A percentile compares a stretch with the other conserved stretches of the same genome.
Conservation (phyloP, 2,113 vertebrate genomes). For the Galeopterus variegatus region DNA sequence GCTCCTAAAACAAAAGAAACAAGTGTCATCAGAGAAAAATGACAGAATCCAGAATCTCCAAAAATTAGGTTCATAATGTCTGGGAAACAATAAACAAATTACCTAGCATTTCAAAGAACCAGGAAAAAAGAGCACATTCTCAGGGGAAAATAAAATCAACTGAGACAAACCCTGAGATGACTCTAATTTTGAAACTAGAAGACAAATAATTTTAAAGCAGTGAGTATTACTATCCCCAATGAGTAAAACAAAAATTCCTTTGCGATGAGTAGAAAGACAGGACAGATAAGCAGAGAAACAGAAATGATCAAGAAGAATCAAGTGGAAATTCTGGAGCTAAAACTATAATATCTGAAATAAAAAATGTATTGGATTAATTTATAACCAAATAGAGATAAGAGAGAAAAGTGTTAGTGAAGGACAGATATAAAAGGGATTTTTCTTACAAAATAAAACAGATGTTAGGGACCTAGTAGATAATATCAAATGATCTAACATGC, state of each 20-base stretch:
- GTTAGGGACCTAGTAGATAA: not conserved
- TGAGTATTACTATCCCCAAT: not conserved
- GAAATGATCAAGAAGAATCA: not conserved
- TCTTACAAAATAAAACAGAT: not conserved
- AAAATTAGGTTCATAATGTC: not conserved
- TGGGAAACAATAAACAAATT: not conserved
- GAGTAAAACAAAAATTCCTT: not conserved
- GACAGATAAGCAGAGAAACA: not conserved
- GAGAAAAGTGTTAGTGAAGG: not conserved
- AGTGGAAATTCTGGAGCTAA: not conserved
- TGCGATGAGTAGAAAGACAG: not conserved
- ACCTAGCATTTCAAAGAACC: conserved; percentile 2
- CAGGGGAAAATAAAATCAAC: not conserved
- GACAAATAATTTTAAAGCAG: not conserved
- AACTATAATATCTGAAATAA: not conserved
- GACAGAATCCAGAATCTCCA: not conserved
- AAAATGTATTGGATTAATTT: not conserved
- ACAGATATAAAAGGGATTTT: not conserved
- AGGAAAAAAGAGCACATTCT: not conserved
- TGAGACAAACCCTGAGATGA: not conserved
- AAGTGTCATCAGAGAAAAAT: not conserved
- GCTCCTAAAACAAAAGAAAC: conserved; percentile 30
- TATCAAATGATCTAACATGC: not conserved
- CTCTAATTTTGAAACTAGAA: not conserved
- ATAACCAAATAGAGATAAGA: not conserved